Conservation (phyloP, 2,113 vertebrate genomes). For the Turdus rufiventris region DNA sequence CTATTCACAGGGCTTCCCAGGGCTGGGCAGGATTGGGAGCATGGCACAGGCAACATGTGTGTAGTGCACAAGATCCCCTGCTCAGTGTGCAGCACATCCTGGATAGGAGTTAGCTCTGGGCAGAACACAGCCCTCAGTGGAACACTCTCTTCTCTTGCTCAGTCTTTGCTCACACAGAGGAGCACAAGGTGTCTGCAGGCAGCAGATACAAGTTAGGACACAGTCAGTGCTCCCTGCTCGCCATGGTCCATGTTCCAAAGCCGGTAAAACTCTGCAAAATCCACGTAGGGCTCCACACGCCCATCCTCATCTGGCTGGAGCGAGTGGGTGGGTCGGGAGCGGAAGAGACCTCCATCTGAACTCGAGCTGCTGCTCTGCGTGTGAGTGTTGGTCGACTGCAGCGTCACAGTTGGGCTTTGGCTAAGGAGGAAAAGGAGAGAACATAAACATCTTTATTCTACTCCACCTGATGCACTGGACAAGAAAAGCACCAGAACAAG, state of each 20-base stretch:
- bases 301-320: conserved; percentile 94
- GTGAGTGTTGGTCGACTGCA: conserved; percentile 95
- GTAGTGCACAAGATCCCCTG: background rate
- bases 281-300: conserved; percentile 92
- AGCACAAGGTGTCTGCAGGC: background rate
- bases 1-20: background rate
- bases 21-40: background rate
- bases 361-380: conserved; percentile 98
- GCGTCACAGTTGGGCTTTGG: conserved; percentile 93
- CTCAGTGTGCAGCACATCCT: background rate
- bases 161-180: background rate
- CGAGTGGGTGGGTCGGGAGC: conserved; percentile 86
- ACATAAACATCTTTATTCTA: background rate
- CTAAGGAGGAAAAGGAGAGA: conserved; percentile 55
- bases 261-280: conserved; percentile 94
- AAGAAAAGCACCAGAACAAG: background rate
- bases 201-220: conserved; percentile 1
- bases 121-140: background rate
- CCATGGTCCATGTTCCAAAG: conserved; percentile 91
- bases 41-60: background rate
- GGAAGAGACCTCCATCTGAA: conserved; percentile 90
- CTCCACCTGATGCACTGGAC: background rate
- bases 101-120: background rate
- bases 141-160: background rate
- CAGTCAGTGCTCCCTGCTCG: conserved; percentile 72